phyloP scores from a whole-genome alignment of 2,113 vertebrate genomes.

The Datnioides undecimradiatus region DNA sequence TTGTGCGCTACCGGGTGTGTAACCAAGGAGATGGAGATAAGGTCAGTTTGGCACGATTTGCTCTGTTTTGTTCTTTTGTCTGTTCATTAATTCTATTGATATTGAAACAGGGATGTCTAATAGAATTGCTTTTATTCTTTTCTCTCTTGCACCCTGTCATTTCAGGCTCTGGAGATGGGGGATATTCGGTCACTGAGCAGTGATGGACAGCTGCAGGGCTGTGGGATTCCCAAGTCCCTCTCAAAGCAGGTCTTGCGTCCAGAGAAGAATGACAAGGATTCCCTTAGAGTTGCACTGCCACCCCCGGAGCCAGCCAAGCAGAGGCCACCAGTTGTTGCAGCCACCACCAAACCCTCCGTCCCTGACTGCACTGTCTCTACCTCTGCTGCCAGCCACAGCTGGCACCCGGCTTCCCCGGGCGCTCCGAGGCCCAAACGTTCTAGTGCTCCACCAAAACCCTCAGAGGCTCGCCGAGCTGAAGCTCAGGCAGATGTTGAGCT shows the following conservation, averaged over 20 bases:
- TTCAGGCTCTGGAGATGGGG: constrained; percentile 90
- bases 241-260: constrained; percentile 93
- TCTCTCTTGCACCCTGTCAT: neutral
- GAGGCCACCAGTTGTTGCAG: constrained; percentile 21
- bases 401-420: constrained; percentile 89
- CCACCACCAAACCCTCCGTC: constrained; percentile 80
- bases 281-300: constrained; percentile 83
- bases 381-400: constrained; percentile 90
- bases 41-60: constrained; percentile 66
- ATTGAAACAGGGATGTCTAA: neutral
- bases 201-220: constrained; percentile 91
- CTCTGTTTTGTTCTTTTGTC: constrained; percentile 21
- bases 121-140: constrained; percentile 1
- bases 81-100: constrained; percentile 20
- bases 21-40: constrained; percentile 92
- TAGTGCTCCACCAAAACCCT: constrained; percentile 81
- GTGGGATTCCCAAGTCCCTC: constrained; percentile 88
- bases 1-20: constrained; percentile 98
- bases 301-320: constrained; percentile 70
- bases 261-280: constrained; percentile 87
- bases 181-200: constrained; percentile 96
- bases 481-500: constrained; percentile 83
- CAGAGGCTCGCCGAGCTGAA: constrained; percentile 80
- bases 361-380: constrained; percentile 93
- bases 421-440: constrained; percentile 90